These are phyloP conservation scores for Troilus luridus DNA, from an alignment of 2,888 invertebrate species.

Conservation along the genomic window DNA sequence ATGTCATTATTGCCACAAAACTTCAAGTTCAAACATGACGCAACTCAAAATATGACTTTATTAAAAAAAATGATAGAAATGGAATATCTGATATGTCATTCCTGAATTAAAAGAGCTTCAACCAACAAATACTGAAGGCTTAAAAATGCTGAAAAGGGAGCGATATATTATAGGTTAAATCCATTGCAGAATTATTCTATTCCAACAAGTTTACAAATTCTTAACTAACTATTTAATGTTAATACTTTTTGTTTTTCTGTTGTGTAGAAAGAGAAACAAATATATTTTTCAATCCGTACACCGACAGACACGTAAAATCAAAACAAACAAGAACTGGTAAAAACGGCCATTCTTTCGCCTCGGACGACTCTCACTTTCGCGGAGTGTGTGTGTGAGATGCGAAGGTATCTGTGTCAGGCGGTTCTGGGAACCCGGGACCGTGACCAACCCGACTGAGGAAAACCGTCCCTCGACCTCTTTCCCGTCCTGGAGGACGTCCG, in stretches of 20 bases:
- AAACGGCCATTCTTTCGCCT: not conserved
- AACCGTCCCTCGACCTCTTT: conserved; percentile 30
- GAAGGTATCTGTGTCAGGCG: conserved; percentile 17
- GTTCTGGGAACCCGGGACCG: not conserved
- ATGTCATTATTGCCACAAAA: no score
- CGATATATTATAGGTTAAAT: no score
- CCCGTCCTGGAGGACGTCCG: conserved; percentile 4
- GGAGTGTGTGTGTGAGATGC: conserved; percentile 17
- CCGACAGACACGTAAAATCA: not conserved
- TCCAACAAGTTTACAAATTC: no score
- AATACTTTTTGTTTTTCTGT: not conserved
- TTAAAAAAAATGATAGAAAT: no score
- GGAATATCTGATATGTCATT: no score
- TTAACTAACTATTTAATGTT: no score
- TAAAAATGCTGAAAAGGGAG: no score
- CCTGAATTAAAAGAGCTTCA: no score
- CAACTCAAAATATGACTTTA: no score
- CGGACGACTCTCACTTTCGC: not conserved
- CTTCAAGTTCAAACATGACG: no score
- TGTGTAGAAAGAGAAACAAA: not conserved
- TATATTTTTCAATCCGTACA: not conserved
- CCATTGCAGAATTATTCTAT: no score
- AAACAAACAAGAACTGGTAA: not conserved
- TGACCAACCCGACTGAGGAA: conserved; percentile 1
- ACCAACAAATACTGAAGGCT: no score